Base-by-base conservation (phyloP, 2,113 vertebrate genomes). In the Lagopus leucura region DNA sequence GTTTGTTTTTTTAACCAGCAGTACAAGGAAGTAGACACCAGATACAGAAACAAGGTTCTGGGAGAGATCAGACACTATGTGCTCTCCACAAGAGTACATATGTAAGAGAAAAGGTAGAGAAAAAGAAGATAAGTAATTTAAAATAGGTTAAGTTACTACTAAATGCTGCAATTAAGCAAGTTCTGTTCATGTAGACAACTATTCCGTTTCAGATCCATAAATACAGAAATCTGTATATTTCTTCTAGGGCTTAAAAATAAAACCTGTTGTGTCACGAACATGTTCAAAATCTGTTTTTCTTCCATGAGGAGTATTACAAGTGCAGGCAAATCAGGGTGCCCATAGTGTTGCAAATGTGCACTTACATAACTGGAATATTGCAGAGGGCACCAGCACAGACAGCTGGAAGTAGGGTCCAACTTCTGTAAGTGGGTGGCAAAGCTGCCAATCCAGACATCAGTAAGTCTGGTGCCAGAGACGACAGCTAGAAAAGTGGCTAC, bases 31-130 rank as follows among this genome's bases (percentile, higher is more conserved):
- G 38, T n/a, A 81, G 43, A 78, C 0, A 6, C 43, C 70, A 94
- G 52, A 88, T 86, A 92, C 52, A 52, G 88, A 92, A 96, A 84
- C 47, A 79, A 27, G 13, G 30, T 72, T 86, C 83, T 70, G 67
- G 43, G 27, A 88, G 22, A 90, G 83, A 92, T 93, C 42, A 95
- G 42, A 43, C 47, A 69, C 15, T 71, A 13, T 13, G 24, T 78
- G 69, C 57, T 89, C 63, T 73, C 15, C 57, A 32, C 24, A 40
- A 50, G 55, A 45, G 61, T 40, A 43, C 66, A 72, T 86, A 74
- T 32, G 28, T 30, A 70, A 32, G 13, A 77, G 82, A 83, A 90
- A 81, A 86, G 34, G 48, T 48, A 71, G 81, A 82, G 16, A 61
- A 76, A 88, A 70, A 65, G n/a, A 83, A 1, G 2, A n/a, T 42